phyloP scores from a whole-genome alignment of 92 coral and sea anemone genomes.

The Siderastrea siderea region DNA sequence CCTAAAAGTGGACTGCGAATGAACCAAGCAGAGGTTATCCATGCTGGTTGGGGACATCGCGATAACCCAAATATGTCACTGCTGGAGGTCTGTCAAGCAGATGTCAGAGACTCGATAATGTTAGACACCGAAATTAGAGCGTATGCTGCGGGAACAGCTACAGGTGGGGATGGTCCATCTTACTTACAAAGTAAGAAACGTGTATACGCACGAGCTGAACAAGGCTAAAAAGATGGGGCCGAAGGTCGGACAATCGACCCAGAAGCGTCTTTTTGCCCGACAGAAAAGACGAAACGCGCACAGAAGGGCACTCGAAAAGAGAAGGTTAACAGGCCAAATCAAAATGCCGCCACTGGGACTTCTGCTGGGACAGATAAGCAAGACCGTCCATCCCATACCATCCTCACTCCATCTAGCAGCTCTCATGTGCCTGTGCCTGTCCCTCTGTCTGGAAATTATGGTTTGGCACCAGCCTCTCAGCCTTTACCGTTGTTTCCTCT shows the following conservation, averaged over 20 bases:
- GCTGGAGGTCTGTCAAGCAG: constrained; percentile 62
- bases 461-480: too few species aligned
- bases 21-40: constrained; percentile 35
- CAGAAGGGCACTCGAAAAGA: not conserved
- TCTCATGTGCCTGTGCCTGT: too few species aligned
- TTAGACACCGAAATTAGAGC: constrained; percentile 49
- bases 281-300: constrained; percentile 22
- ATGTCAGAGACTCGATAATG: constrained; percentile 52
- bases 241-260: constrained; percentile 38
- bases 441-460: too few species aligned
- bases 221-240: too few species aligned
- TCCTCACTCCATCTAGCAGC: too few species aligned
- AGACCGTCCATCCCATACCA: too few species aligned
- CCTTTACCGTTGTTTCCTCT: too few species aligned
- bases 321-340: not conserved
- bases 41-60: constrained; percentile 29
- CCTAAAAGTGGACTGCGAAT: constrained; percentile 20
- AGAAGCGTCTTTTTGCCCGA: constrained; percentile 31
- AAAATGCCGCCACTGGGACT: too few species aligned
- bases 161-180: constrained; percentile 55
- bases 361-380: too few species aligned
- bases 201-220: too few species aligned
- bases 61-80: constrained; percentile 9
- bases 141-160: constrained; percentile 29
- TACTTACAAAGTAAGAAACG: constrained; percentile 8